phyloP scores from a whole-genome alignment of 2,888 invertebrate species.

The Anoplius nigerrimus region DNA sequence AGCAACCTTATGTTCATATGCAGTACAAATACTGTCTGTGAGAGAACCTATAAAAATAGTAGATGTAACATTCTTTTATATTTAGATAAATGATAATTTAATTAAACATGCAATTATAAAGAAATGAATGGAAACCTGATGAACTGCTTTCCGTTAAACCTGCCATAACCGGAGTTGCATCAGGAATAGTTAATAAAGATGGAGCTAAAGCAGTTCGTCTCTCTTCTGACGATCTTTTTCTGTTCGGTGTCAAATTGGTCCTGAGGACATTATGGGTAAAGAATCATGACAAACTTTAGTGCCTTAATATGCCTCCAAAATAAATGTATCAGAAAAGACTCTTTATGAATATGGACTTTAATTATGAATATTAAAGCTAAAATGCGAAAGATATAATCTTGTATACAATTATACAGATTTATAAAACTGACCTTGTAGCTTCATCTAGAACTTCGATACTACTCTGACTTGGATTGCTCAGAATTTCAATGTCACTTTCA shows the following conservation, averaged over 20 bases:
- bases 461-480: slow-evolving; percentile 84
- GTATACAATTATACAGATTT: neutral
- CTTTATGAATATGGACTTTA: too few species aligned
- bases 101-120: neutral
- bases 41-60: slow-evolving; percentile 74
- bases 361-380: too few species aligned
- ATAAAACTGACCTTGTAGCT: slow-evolving; percentile 67
- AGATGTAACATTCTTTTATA: neutral
- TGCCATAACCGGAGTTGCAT: slow-evolving; percentile 68
- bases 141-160: slow-evolving; percentile 80
- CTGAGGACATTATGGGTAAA: too few species aligned
- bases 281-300: too few species aligned
- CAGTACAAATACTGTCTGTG: slow-evolving; percentile 80
- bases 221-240: slow-evolving; percentile 77
- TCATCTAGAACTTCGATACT: slow-evolving; percentile 82
- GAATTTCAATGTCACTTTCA: slow-evolving; percentile 83
- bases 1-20: slow-evolving; percentile 76
- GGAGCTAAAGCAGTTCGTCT: slow-evolving; percentile 74
- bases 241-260: slow-evolving; percentile 69
- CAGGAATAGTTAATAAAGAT: slow-evolving; percentile 75
- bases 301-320: too few species aligned
- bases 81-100: slow-evolving; percentile 6
- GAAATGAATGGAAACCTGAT: slow-evolving; percentile 74
- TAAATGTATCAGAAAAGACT: too few species aligned
- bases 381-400: too few species aligned